These are phyloP conservation scores for Hypanus sabinus DNA, from an alignment of 2,113 vertebrate genomes.

Conservation along the genomic window DNA sequence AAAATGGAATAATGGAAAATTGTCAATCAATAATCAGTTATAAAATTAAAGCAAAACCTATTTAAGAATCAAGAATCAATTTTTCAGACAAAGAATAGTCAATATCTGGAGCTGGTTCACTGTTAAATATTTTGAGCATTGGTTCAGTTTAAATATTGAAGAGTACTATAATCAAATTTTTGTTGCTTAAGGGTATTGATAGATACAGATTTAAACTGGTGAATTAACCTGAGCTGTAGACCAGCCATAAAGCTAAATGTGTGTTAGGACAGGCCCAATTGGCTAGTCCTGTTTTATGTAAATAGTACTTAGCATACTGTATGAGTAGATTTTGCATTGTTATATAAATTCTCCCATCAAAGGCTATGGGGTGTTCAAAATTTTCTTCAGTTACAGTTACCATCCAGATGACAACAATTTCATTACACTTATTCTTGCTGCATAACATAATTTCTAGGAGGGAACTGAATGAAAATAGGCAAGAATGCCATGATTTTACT, in stretches of 20 bases:
- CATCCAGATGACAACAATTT: not conserved
- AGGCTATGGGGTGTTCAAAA: not conserved
- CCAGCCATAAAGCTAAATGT: not conserved
- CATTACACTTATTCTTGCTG: not conserved
- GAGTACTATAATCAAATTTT: not conserved
- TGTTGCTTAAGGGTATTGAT: not conserved
- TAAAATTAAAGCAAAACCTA: not conserved
- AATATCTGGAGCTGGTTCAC: not conserved
- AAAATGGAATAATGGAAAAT: not conserved
- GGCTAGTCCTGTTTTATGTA: not conserved
- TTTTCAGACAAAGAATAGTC: not conserved
- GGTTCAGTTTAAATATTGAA: not conserved
- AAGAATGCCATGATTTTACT: not conserved
- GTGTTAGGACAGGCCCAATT: not conserved
- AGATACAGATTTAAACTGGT: not conserved
- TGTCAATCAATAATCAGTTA: not conserved
- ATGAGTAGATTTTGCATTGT: not conserved
- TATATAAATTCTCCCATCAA: not conserved
- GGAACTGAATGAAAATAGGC: not conserved
- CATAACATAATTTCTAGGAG: not conserved
- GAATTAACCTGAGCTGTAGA: not conserved
- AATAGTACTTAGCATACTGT: not conserved
- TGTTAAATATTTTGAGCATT: not conserved
- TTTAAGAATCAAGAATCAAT: not conserved
- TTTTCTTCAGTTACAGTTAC: not conserved